Evolutionary conservation across 2,888 invertebrate genomes (phyloP).

Genomic region (Amphimallon solstitiale): DNA sequence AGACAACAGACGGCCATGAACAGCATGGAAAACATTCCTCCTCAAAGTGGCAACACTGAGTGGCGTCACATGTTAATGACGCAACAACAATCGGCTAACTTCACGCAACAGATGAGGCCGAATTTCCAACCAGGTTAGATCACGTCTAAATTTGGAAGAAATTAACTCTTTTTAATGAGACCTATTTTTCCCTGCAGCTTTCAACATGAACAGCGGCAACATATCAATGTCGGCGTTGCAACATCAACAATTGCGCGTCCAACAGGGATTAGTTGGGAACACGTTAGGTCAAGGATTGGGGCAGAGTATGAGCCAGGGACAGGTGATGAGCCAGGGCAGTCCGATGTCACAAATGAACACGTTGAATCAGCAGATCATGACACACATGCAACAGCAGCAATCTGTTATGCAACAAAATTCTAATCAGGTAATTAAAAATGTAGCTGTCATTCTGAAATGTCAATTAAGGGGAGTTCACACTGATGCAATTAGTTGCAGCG

Average conservation of each 20-base stretch:
- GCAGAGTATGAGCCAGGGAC: slow-evolving; percentile 51
- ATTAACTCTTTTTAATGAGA: neutral
- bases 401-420: slow-evolving; percentile 64
- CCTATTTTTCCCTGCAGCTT: slow-evolving; percentile 35
- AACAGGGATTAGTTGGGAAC: slow-evolving; percentile 38
- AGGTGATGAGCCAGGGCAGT: slow-evolving; percentile 54
- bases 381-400: slow-evolving; percentile 66
- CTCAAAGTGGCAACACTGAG: slow-evolving; percentile 65
- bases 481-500: no score
- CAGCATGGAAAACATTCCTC: slow-evolving; percentile 61
- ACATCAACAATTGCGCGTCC: slow-evolving; percentile 46
- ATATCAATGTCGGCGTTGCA: slow-evolving; percentile 60
- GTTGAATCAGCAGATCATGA: slow-evolving; percentile 65
- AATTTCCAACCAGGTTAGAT: slow-evolving; percentile 64
- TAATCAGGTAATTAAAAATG: slow-evolving; percentile 59
- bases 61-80: slow-evolving; percentile 75
- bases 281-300: slow-evolving; percentile 37
- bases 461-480: no score
- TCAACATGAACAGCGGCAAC: slow-evolving; percentile 40
- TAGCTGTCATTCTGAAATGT: no score
- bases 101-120: slow-evolving; percentile 65
- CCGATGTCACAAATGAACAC: slow-evolving; percentile 60
- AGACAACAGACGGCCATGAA: slow-evolving; percentile 69
- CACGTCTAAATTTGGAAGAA: neutral
- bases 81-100: slow-evolving; percentile 65